These are phyloP conservation scores for Pseudochaenichthys georgianus DNA, from an alignment of 2,797 vertebrate species.

Conservation along the genomic window DNA sequence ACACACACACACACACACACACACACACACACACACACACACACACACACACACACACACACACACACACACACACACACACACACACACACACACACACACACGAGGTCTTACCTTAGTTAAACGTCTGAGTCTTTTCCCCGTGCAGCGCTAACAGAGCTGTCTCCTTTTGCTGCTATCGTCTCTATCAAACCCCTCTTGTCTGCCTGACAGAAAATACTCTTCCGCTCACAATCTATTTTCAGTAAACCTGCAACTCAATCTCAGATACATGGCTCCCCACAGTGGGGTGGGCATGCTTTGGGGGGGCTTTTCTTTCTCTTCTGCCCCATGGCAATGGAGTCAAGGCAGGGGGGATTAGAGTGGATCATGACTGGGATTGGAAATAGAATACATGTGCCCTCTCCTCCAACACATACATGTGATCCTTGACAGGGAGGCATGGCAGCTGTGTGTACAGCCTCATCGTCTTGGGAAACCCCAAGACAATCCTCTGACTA, in stretches of 20 bases:
- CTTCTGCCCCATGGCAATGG: constrained; percentile 60
- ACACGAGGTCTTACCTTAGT: constrained; percentile 72
- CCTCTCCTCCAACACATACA: constrained; percentile 62
- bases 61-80: too few species aligned
- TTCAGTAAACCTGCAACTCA: constrained; percentile 84
- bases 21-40: too few species aligned
- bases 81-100: constrained; percentile 8
- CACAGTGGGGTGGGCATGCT: constrained; percentile 43
- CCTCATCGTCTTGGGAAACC: constrained; percentile 51
- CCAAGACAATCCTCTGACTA: constrained; percentile 24
- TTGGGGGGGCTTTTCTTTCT: constrained; percentile 51
- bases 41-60: constrained; percentile 5
- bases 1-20: too few species aligned
- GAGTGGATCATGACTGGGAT: constrained; percentile 76
- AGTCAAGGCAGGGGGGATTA: constrained; percentile 76
- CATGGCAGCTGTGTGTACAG: constrained; percentile 67
- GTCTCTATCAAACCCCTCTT: constrained; percentile 68
- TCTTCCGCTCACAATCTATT: constrained; percentile 80
- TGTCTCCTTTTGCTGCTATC: constrained; percentile 56
- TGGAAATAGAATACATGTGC: constrained; percentile 83
- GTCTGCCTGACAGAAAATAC: constrained; percentile 69
- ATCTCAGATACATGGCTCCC: constrained; percentile 75
- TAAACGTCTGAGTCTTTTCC: constrained; percentile 50
- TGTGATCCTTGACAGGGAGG: constrained; percentile 50
- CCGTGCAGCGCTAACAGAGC: constrained; percentile 59